Percentiles rank a stretch among this genome's conserved stretches.
These are phyloP conservation scores for Callyntrura guangdongensis DNA, from an alignment of 2,888 invertebrate species.

Conservation along the genomic window DNA sequence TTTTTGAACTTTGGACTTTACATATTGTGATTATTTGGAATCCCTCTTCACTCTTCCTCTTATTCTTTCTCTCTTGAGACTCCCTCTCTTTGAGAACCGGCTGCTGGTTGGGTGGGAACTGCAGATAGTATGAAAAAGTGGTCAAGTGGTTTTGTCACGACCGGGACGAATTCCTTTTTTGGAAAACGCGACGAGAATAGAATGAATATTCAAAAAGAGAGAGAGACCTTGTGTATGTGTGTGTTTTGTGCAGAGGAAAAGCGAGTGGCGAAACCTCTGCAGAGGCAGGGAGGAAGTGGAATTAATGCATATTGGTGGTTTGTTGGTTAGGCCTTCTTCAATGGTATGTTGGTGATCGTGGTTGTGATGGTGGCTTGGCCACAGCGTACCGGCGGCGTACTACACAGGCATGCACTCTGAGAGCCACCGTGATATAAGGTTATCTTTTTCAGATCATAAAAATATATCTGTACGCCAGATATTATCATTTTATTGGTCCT, in stretches of 20 bases:
- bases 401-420: too few species aligned
- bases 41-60: too few species aligned
- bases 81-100: too few species aligned
- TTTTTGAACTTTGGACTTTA: conserved; percentile 24
- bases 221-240: background rate
- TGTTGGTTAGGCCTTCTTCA: background rate
- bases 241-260: background rate
- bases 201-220: conserved; percentile 37
- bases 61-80: background rate
- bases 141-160: conserved; percentile 32
- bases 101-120: background rate
- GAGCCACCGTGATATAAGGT: background rate
- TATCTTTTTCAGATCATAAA: background rate
- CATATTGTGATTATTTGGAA: background rate
- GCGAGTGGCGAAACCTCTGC: too few species aligned
- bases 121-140: conserved; percentile 2
- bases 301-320: background rate
- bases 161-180: too few species aligned
- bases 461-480: too few species aligned
- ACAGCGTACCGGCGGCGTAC: too few species aligned
- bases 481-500: conserved; percentile 8
- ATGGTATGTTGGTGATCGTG: background rate
- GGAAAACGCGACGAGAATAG: background rate
- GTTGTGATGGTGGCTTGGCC: background rate
- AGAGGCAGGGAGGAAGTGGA: too few species aligned